Percentiles rank a stretch among this genome's conserved stretches.
phyloP scores from a whole-genome alignment of 30 jellyfish, hydroid and myxozoan genomes.

The Cassiopea andromeda region DNA sequence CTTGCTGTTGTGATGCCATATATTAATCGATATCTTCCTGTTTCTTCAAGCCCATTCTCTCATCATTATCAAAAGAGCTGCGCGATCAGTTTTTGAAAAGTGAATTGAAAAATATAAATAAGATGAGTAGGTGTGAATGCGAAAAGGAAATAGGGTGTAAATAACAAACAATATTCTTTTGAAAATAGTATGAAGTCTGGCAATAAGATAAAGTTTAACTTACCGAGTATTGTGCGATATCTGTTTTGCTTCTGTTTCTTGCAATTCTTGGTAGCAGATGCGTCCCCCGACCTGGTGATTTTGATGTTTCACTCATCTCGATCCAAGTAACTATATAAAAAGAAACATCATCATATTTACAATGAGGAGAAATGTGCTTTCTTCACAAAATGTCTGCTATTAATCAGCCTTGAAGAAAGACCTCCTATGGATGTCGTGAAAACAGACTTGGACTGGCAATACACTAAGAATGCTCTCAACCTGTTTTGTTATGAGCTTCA shows the following conservation, averaged over 20 bases:
- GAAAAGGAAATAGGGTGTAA: no score
- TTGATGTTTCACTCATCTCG: conserved; percentile 15
- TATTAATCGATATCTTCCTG: no score
- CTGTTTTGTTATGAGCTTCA: background rate
- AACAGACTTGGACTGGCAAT: background rate
- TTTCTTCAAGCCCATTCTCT: no score
- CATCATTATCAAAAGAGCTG: no score
- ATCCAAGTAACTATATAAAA: background rate
- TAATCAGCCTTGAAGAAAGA: background rate
- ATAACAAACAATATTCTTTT: no score
- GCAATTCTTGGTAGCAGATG: conserved; percentile 25
- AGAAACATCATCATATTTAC: background rate
- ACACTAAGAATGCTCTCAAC: background rate
- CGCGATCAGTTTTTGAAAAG: no score
- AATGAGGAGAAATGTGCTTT: background rate
- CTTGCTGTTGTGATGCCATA: no score
- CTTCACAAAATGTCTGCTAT: background rate
- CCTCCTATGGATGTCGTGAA: background rate
- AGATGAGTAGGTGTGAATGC: no score
- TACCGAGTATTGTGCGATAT: conserved; percentile 30
- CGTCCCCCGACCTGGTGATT: conserved; percentile 41
- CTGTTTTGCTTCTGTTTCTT: background rate
- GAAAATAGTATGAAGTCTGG: no score
- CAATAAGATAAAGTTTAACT: background rate
- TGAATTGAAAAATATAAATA: no score